Percentiles rank a stretch among this genome's conserved stretches.
Conservation (phyloP, 2,113 vertebrate genomes). For the Pteropus alecto region DNA sequence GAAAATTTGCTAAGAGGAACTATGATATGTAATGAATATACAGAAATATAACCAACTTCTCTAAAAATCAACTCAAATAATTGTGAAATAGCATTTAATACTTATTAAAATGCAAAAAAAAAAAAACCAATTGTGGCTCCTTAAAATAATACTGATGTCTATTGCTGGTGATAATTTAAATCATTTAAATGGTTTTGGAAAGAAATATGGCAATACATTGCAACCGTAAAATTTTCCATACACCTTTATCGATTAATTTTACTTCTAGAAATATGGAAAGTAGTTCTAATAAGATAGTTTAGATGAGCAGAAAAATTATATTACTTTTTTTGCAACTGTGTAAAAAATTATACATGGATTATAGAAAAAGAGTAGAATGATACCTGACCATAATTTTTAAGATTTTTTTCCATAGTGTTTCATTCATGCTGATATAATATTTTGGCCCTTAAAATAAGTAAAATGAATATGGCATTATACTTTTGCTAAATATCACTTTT, state of each 20-base stretch:
- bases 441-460: background rate
- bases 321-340: background rate
- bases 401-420: background rate
- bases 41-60: background rate
- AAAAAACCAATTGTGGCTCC: background rate
- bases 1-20: background rate
- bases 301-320: background rate
- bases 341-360: background rate
- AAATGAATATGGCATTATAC: background rate
- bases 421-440: background rate
- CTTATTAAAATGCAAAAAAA: background rate
- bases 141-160: background rate
- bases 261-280: background rate
- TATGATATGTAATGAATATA: background rate
- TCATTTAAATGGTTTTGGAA: slow-evolving; percentile 25
- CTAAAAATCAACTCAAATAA: slow-evolving; percentile 8
- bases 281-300: slow-evolving; percentile 13
- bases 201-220: background rate
- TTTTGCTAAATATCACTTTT: background rate
- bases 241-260: background rate
- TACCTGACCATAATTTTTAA: background rate
- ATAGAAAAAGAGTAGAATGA: background rate
- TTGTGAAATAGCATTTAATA: background rate
- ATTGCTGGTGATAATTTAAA: background rate
- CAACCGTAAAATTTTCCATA: background rate